A percentile compares a stretch with the other conserved stretches of the same genome.
Evolutionary conservation across 2,797 vertebrate species (phyloP).

Genomic region (Sardinella longiceps): DNA sequence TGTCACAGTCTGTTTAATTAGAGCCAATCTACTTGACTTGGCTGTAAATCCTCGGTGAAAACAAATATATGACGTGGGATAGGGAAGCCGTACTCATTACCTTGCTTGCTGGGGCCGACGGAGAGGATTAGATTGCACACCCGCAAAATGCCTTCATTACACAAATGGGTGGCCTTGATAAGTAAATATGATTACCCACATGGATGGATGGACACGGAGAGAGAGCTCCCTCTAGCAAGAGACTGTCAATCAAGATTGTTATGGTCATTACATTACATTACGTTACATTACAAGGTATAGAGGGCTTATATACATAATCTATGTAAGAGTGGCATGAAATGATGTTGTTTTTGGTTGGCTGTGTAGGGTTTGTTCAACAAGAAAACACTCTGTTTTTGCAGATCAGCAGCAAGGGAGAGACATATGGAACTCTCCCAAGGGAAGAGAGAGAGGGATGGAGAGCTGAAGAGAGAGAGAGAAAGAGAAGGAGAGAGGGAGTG

Average conservation of each 20-base stretch:
- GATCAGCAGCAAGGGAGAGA: neutral
- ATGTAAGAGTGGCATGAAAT: neutral
- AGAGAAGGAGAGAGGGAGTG: neutral
- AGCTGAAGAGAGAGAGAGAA: neutral
- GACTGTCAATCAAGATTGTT: neutral
- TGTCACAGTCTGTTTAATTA: neutral
- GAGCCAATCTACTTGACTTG: slow-evolving; percentile 5
- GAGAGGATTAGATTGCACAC: neutral
- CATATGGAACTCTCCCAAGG: slow-evolving; percentile 16
- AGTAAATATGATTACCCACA: neutral
- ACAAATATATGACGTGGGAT: neutral
- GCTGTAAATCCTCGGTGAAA: neutral
- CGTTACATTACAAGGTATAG: neutral
- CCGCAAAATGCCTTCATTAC: neutral
- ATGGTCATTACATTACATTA: neutral
- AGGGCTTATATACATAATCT: neutral
- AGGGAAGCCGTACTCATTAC: neutral
- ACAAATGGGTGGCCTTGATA: slow-evolving; percentile 20
- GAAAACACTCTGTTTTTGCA: neutral
- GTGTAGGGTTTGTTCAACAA: neutral
- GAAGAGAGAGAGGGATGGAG: neutral
- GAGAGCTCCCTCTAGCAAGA: neutral
- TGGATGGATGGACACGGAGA: neutral
- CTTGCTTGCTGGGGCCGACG: neutral
- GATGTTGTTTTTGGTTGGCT: neutral